phyloP scores from a whole-genome alignment of 2,888 invertebrate species.

The Micoletzkya japonica region DNA sequence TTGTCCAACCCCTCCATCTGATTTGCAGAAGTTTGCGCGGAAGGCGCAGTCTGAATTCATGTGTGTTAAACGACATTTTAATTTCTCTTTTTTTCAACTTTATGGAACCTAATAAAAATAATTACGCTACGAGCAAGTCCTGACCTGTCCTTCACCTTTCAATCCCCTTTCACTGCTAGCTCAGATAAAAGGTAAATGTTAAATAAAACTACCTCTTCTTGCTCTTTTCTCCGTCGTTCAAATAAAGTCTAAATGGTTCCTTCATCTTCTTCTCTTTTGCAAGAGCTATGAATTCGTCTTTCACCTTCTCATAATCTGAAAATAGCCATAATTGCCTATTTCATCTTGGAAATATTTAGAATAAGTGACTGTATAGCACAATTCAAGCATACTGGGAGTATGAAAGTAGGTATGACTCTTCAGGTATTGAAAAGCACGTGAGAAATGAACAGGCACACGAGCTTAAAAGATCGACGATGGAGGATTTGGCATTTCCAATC shows the following conservation, averaged over 20 bases:
- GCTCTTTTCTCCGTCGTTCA: too few species aligned
- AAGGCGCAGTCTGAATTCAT: too few species aligned
- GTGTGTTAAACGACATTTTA: too few species aligned
- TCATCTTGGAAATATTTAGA: neutral
- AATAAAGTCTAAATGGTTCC: constrained; percentile 8
- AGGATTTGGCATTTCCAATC: too few species aligned
- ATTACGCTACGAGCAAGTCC: too few species aligned
- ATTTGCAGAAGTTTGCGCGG: too few species aligned
- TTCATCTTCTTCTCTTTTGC: neutral
- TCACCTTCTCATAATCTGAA: constrained; percentile 1
- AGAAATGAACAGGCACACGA: neutral
- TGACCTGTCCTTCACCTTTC: too few species aligned
- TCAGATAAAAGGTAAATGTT: too few species aligned
- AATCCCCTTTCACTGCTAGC: too few species aligned
- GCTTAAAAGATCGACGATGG: neutral
- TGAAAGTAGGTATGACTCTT: constrained; percentile 6
- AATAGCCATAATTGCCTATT: neutral
- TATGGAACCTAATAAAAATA: too few species aligned
- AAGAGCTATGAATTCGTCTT: constrained; percentile 1
- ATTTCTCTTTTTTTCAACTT: too few species aligned
- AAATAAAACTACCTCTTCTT: constrained; percentile 34
- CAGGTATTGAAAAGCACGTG: neutral
- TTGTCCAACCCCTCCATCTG: too few species aligned
- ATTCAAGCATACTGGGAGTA: neutral
- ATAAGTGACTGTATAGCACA: neutral